These are phyloP conservation scores for Acanthopleura granulata DNA, from an alignment of 2,888 invertebrate species.

Conservation along the genomic window DNA sequence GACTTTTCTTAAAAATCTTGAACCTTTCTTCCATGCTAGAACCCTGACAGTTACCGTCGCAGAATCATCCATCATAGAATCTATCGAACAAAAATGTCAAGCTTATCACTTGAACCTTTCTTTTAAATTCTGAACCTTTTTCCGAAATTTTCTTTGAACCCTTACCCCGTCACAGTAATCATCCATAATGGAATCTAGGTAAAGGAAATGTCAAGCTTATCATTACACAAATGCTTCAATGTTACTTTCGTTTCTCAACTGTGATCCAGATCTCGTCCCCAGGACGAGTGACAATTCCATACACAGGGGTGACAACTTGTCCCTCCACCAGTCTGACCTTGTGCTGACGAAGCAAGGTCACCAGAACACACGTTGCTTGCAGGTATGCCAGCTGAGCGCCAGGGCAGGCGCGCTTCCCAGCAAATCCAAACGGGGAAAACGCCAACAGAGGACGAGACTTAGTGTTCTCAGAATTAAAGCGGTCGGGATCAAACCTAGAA, in stretches of 20 bases:
- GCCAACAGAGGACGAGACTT: slow-evolving; percentile 46
- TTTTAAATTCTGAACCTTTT: too few species aligned
- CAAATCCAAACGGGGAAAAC: slow-evolving; percentile 69
- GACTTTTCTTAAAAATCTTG: too few species aligned
- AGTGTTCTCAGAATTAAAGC: slow-evolving; percentile 55
- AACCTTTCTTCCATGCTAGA: too few species aligned
- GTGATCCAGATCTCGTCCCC: slow-evolving; percentile 68
- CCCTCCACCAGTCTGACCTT: slow-evolving; percentile 61
- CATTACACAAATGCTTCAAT: background rate
- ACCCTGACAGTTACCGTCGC: too few species aligned
- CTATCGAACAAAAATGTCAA: too few species aligned
- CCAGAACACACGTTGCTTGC: slow-evolving; percentile 53
- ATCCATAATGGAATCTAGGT: too few species aligned
- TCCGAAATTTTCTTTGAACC: too few species aligned
- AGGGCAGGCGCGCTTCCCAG: slow-evolving; percentile 64
- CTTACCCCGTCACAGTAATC: too few species aligned
- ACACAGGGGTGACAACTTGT: slow-evolving; percentile 59
- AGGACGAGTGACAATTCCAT: slow-evolving; percentile 66
- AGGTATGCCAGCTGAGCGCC: slow-evolving; percentile 57
- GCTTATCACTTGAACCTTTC: too few species aligned
- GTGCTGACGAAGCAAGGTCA: slow-evolving; percentile 58
- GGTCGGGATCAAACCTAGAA: slow-evolving; percentile 67
- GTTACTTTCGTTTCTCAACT: slow-evolving; percentile 42
- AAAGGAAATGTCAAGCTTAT: too few species aligned
- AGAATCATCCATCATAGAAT: too few species aligned